Conservation (phyloP, 2,888 invertebrate genomes). For the Drosophila anomalata region DNA sequence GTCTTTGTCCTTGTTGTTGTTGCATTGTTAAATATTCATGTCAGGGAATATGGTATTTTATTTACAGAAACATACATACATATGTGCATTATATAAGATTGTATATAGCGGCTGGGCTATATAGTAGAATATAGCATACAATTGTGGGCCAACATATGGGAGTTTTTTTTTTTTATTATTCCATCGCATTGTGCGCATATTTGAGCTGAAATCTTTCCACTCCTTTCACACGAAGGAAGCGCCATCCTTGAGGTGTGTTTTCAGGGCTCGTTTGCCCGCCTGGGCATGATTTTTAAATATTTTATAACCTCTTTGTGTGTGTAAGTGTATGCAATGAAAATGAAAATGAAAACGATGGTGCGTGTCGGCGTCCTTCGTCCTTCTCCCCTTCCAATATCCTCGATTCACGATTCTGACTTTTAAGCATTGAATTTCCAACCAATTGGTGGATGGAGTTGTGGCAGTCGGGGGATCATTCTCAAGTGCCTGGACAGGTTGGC, state of each 20-base stretch:
- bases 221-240: conserved; percentile 11
- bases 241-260: conserved; percentile 39
- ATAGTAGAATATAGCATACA: background rate
- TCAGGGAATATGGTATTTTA: conserved; percentile 41
- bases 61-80: conserved; percentile 20
- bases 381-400: background rate
- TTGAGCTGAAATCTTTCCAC: conserved; percentile 48
- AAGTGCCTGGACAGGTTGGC: conserved; percentile 40
- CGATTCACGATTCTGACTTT: conserved; percentile 1
- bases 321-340: conserved; percentile 39
- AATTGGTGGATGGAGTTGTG: conserved; percentile 43
- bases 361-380: background rate
- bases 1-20: conserved; percentile 24
- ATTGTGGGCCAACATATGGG: conserved; percentile 31
- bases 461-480: background rate
- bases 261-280: conserved; percentile 52
- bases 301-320: conserved; percentile 61
- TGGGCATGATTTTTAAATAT: conserved; percentile 72
- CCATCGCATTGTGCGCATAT: conserved; percentile 55
- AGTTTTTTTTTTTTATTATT: conserved; percentile 11
- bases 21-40: conserved; percentile 71
- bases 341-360: conserved; percentile 55
- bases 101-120: conserved; percentile 14
- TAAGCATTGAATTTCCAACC: conserved; percentile 48
- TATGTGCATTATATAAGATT: conserved; percentile 18